Evolutionary conservation across 2,888 invertebrate species (phyloP).

Genomic region (Megaustenia siamemsis): DNA sequence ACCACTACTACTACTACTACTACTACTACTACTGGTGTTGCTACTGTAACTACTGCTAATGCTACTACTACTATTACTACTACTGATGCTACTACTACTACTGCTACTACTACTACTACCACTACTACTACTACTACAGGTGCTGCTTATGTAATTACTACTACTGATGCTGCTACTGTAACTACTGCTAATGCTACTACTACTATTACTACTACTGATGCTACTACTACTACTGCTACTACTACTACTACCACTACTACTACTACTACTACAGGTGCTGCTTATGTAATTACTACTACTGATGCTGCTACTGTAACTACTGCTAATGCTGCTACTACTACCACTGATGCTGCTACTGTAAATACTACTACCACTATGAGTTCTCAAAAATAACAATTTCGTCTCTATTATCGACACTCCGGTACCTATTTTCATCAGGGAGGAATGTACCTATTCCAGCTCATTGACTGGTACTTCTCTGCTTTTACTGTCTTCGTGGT

Average conservation of each 20-base stretch:
- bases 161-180: too few species aligned
- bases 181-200: too few species aligned
- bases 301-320: too few species aligned
- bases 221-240: too few species aligned
- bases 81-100: slow-evolving; percentile 48
- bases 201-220: too few species aligned
- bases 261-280: too few species aligned
- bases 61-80: slow-evolving; percentile 50
- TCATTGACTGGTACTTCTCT: slow-evolving; percentile 57
- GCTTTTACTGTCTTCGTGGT: slow-evolving; percentile 35
- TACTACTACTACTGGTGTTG: slow-evolving; percentile 7
- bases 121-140: slow-evolving; percentile 44
- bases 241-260: too few species aligned
- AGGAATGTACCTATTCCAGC: slow-evolving; percentile 54
- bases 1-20: not conserved
- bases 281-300: too few species aligned
- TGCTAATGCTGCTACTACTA: too few species aligned
- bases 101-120: slow-evolving; percentile 51
- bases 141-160: too few species aligned
- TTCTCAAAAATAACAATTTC: not conserved
- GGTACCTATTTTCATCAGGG: slow-evolving; percentile 50
- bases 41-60: slow-evolving; percentile 27
- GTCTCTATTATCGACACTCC: not conserved
- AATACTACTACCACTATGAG: too few species aligned
- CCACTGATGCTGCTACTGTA: too few species aligned